Base-by-base conservation (phyloP, 2,113 vertebrate genomes). In the Dinomys branickii region DNA sequence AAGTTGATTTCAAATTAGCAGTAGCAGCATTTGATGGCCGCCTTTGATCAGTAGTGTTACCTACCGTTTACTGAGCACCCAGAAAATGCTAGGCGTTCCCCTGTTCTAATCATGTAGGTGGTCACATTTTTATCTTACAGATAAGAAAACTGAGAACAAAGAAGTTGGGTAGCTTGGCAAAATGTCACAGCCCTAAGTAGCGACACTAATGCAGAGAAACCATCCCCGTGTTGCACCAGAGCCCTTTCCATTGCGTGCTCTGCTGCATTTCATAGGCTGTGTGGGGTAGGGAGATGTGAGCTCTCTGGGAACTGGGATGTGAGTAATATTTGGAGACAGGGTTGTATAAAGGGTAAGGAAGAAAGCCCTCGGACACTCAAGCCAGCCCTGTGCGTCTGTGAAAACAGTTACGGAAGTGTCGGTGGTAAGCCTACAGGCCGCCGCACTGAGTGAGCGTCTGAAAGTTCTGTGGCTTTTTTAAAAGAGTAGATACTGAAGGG, bases 1-100 rank as follows among this genome's bases (percentile, higher is more conserved):
- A 94, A 91, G 81, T 92, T 91, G 84, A 93, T 85, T 38, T 96
- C 75, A 33, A 94, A 47, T 41, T 91, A n/a, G n/a, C 50, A 20
- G 47, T 93, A 91, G 28, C 92, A 93, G 81, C 96, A 61, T 77
- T 90, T 91, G 73, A 85, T 91, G 61, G 19, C 54, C 58, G 58
- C 85, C 47, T 97, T 86, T 77, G 86, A 61, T 90, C 67, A 61
- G 4, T 93, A 80, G 65, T 67, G 69, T 61, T 90, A 88, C n/a
- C 44, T 65, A 20, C 28, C 38, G 52, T 96, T 75, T 94, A 47
- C 83, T 65, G 67, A 80, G 47, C 47, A 73, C 38, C 26, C 16
- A 44, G 7, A 69, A 77, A 80, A 54, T 94, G 26, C 58, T 81
- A 80, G 30, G 33, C 54, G 81, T 13, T n/a, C 0, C 71, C 61